phyloP scores from a whole-genome alignment of 1,140 invertebrate species.

The Hyles vespertilio region DNA sequence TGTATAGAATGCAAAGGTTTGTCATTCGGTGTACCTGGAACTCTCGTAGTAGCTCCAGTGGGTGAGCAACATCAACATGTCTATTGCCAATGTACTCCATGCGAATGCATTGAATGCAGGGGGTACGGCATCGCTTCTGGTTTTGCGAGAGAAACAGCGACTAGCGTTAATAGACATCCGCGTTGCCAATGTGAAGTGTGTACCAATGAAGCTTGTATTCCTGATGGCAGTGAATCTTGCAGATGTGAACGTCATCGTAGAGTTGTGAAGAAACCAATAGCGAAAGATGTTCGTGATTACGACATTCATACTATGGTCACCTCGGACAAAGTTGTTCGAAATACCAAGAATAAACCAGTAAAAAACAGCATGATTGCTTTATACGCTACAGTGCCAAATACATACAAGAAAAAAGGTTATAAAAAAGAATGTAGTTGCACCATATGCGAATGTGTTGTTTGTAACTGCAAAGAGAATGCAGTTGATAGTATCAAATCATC shows the following conservation, averaged over 20 bases:
- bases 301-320: slow-evolving; percentile 30
- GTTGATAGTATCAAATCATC: slow-evolving; percentile 14
- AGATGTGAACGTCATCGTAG: slow-evolving; percentile 29
- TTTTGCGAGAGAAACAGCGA: slow-evolving; percentile 32
- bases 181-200: slow-evolving; percentile 37
- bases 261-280: slow-evolving; percentile 33
- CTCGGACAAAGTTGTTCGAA: neutral
- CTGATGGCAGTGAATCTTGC: slow-evolving; percentile 21
- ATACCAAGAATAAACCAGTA: neutral
- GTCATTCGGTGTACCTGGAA: slow-evolving; percentile 6
- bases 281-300: slow-evolving; percentile 31
- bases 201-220: slow-evolving; percentile 25
- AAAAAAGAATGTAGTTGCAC: slow-evolving; percentile 19
- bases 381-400: slow-evolving; percentile 17
- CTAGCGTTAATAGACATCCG: slow-evolving; percentile 21
- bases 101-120: slow-evolving; percentile 42
- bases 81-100: slow-evolving; percentile 40
- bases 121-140: slow-evolving; percentile 21
- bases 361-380: slow-evolving; percentile 20
- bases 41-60: slow-evolving; percentile 28
- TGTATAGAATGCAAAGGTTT: slow-evolving; percentile 32
- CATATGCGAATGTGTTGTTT: slow-evolving; percentile 34
- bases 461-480: slow-evolving; percentile 23
- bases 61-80: slow-evolving; percentile 18
- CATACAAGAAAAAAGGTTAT: slow-evolving; percentile 5